Evolutionary conservation across 1,140 invertebrate genomes (phyloP), one percentile per base, ranked within the genome.

Genomic region (Pogonomyrmex barbatus): DNA sequence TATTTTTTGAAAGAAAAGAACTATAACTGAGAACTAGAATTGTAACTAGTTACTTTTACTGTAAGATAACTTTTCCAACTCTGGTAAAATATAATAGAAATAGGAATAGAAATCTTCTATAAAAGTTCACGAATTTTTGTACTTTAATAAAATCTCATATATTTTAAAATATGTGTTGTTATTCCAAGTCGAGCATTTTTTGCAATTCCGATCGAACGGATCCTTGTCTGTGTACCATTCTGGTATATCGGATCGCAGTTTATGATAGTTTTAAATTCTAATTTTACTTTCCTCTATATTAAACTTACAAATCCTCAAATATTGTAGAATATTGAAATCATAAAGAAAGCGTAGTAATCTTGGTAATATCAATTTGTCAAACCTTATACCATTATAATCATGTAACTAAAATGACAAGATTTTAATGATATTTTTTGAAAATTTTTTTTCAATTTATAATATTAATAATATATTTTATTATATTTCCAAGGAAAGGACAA

Each of bases 161-260:
- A 50, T 5, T n/a, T 10, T 10, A 9, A 24, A 24, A 52, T 36
- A 58, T 17, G 42, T 24, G 5, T 52, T 17, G 63, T 92, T 94
- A 95, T 79, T 96, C 96, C 1, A 97, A 70, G 50, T 95, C 89
- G 0, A 96, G 93, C 2, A 97, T 85, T 76, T 96, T 96, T 86
- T 96, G 95, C 33, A 97, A 83, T 91, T 96, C 95, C 2, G 96
- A 95, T 12, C 96, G 86, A 24, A 89, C 4, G 97, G 96, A 94
- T 97, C 94, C 76, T 96, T 94, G 75, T 96, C 95, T 6, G 87
- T 68, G 89, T 96, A 97, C 96, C 97, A 97, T 91, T 96, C 96
- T 0, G 96, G 93, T 42, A 95, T 88, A 62, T 95, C 93, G 0
- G 92, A 89, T 62, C 96, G 93, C 92, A 97, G 96, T 68, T 93